These are phyloP conservation scores for Metridium senile DNA, from an alignment of 92 coral and sea anemone genomes.

Conservation along the genomic window DNA sequence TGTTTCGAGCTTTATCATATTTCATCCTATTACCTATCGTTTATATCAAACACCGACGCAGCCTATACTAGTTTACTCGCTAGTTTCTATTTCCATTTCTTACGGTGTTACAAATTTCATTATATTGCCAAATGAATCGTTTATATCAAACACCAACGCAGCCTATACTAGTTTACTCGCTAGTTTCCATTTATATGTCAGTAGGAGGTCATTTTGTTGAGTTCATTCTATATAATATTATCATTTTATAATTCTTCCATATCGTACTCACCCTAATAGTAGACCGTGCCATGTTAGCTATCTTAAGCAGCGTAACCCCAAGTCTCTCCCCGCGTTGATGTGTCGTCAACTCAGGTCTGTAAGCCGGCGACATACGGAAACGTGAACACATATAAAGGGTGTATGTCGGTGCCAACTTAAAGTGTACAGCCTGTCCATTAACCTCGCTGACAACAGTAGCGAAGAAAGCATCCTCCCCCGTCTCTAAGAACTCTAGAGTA, in stretches of 20 bases:
- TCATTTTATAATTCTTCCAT: neutral
- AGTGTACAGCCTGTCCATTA: conserved; percentile 95
- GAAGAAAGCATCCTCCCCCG: conserved; percentile 99
- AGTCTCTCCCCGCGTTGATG: conserved; percentile 85
- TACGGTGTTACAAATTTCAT: too few relatives aligned
- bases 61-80: too few relatives aligned
- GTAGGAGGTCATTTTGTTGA: too few relatives aligned
- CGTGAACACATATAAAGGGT: conserved; percentile 99
- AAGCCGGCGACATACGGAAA: conserved; percentile 94
- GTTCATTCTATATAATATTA: too few relatives aligned
- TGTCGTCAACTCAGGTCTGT: conserved; percentile 76
- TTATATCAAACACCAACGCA: too few relatives aligned
- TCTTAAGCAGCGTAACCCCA: conserved; percentile 78
- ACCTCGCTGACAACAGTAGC: conserved; percentile 98
- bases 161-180: too few relatives aligned
- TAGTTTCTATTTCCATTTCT: too few relatives aligned
- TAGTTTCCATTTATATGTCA: too few relatives aligned
- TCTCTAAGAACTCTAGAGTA: conserved; percentile 85
- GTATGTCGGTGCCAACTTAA: conserved; percentile 97
- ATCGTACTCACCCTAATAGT: conserved; percentile 82
- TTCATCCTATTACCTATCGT: too few relatives aligned
- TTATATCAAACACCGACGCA: too few relatives aligned
- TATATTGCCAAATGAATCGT: too few relatives aligned
- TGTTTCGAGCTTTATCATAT: too few relatives aligned
- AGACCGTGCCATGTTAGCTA: conserved; percentile 97